Conservation (phyloP, 2,888 invertebrate species). For the Cheilosia pagana region DNA sequence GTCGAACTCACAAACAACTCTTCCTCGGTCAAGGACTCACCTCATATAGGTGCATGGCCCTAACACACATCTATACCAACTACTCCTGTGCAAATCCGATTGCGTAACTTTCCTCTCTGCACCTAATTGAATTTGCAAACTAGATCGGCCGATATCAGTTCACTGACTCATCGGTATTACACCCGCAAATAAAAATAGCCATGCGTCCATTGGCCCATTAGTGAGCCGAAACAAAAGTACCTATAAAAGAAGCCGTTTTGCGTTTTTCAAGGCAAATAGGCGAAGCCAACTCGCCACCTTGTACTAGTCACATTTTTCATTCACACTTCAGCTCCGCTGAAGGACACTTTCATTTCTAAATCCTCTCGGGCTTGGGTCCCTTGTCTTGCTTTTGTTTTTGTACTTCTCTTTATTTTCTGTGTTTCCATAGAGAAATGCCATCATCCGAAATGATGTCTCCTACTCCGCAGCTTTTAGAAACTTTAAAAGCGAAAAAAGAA, state of each 20-base stretch:
- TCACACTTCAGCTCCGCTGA: not conserved
- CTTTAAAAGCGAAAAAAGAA: conserved; percentile 23
- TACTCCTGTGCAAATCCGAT: not conserved
- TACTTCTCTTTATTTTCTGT: not conserved
- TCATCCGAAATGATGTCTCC: conserved; percentile 48
- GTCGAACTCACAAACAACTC: too few species aligned
- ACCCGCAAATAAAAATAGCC: not conserved
- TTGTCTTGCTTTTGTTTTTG: not conserved
- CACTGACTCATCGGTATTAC: not conserved
- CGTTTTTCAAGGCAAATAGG: conserved; percentile 30
- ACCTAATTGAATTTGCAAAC: not conserved
- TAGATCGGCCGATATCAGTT: not conserved
- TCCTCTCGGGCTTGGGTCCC: not conserved
- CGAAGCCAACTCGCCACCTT: conserved; percentile 38
- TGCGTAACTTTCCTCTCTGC: not conserved
- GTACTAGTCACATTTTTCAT: conserved; percentile 16
- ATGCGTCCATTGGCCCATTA: not conserved
- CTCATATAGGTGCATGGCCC: too few species aligned
- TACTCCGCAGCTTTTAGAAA: conserved; percentile 56
- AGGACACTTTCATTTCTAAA: conserved; percentile 40
- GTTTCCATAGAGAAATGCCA: conserved; percentile 32
- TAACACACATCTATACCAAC: too few species aligned
- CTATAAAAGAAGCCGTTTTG: conserved; percentile 9
- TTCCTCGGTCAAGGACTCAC: too few species aligned
- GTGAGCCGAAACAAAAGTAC: conserved; percentile 1